phyloP scores from a whole-genome alignment of 2,113 vertebrate genomes.

The Channa argus region DNA sequence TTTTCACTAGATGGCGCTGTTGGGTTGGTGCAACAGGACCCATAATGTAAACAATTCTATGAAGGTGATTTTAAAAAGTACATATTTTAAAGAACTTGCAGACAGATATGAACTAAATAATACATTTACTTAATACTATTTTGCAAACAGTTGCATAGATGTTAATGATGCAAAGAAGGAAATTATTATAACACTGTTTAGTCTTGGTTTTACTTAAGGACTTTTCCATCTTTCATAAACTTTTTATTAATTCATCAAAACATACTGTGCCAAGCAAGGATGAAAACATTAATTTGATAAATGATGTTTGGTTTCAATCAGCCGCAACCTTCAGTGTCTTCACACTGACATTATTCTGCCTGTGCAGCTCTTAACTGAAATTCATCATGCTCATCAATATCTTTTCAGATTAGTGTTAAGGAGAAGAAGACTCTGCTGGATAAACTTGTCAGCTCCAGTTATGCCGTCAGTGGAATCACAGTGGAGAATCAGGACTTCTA shows the following conservation, averaged over 20 bases:
- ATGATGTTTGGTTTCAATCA: constrained; percentile 7
- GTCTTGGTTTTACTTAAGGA: background rate
- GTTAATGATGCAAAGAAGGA: background rate
- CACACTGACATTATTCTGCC: constrained; percentile 5
- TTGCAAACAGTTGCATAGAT: background rate
- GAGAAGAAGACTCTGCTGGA: constrained; percentile 81
- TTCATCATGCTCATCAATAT: constrained; percentile 29
- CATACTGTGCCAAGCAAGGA: constrained; percentile 3
- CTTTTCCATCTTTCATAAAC: background rate
- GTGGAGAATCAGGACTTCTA: constrained; percentile 85
- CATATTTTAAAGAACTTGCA: too few relatives aligned
- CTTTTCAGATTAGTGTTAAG: constrained; percentile 82
- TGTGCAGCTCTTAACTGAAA: constrained; percentile 27
- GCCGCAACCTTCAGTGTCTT: constrained; percentile 8
- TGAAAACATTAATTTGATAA: background rate
- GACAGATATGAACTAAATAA: too few relatives aligned
- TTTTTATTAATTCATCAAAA: constrained; percentile 3
- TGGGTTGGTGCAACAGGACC: constrained; percentile 13
- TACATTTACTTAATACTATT: too few relatives aligned
- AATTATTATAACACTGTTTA: background rate
- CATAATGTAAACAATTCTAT: background rate
- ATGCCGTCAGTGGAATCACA: constrained; percentile 63
- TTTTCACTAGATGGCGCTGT: constrained; percentile 73
- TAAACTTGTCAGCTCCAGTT: constrained; percentile 86
- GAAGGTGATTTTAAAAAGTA: background rate